Base-by-base conservation (phyloP, 1,140 invertebrate genomes). In the Magallana angulata region DNA sequence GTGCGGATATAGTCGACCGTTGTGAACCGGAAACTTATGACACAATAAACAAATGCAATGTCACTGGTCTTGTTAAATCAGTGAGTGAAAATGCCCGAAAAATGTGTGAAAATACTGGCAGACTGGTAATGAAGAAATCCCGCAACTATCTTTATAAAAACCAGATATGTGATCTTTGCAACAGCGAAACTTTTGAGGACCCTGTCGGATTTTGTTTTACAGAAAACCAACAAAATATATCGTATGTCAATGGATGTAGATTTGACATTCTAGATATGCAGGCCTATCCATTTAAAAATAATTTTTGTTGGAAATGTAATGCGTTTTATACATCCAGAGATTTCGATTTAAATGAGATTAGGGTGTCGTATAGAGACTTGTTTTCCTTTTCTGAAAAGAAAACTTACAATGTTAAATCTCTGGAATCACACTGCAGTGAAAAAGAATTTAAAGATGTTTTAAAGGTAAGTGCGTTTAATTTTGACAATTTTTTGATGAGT, bases 111-210 rank as follows among this genome's bases (percentile, higher is more conserved):
- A 30, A 76, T 76, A 18, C 68, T 30, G 7, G 11, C 8, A 76
- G 24, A 30, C 24, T 11, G 24, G 14, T 76, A 5, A 76, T 76
- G 24, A 30, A 18, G 36, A 76, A 36, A 36, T 76, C 68, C 24
- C 68, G 24, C 12, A 76, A 76, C 14, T 30, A 36, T 5, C 8
- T 76, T 30, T 76, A 76, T 30, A 36, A 76, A 12, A 76, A 76
- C 68, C 68, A 76, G 36, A 76, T 76, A 30, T 76, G 68, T 76
- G 68, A 76, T 12, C 1, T 76, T 12, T 76, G 68, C 24, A 76
- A 76, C 18, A 76, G 18, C 36, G 24, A 30, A 4, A 30, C 36
- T 12, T 76, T 11, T 30, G 68, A 76, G 14, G 68, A 76, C 8
- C 68, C 68, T 30, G 12, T 76, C 12, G 68, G 68, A 76, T 8